These are phyloP conservation scores for Etheostoma cragini DNA, from an alignment of 2,113 vertebrate species.

Conservation along the genomic window DNA sequence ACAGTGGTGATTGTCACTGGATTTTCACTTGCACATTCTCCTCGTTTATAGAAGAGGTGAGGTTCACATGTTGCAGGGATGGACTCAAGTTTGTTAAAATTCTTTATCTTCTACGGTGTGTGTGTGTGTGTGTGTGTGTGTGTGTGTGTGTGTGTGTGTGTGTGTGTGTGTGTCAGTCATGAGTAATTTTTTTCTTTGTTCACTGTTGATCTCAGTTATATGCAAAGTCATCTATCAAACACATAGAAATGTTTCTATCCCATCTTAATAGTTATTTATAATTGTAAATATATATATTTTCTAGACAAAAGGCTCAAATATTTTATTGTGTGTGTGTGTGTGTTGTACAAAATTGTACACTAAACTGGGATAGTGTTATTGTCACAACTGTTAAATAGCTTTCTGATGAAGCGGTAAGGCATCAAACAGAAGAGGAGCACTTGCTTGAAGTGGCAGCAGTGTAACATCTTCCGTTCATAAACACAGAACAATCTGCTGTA, in stretches of 20 bases:
- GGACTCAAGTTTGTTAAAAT: slow-evolving; percentile 56
- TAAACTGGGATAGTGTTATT: slow-evolving; percentile 6
- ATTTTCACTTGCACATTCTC: slow-evolving; percentile 64
- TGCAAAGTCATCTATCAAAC: slow-evolving; percentile 62
- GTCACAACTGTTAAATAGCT: slow-evolving; percentile 11
- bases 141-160: slow-evolving; percentile 45
- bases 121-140: slow-evolving; percentile 18
- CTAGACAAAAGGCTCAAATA: slow-evolving; percentile 56
- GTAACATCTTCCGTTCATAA: slow-evolving; percentile 33
- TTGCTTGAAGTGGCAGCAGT: slow-evolving; percentile 4
- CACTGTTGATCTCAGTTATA: slow-evolving; percentile 39
- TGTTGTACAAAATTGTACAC: slow-evolving; percentile 1
- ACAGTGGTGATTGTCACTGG: slow-evolving; percentile 38
- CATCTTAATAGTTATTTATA: slow-evolving; percentile 75
- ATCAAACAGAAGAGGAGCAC: slow-evolving; percentile 28
- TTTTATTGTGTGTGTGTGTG: slow-evolving; percentile 35
- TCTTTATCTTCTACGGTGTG: slow-evolving; percentile 31
- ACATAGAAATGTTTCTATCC: slow-evolving; percentile 66
- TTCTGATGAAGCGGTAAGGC: slow-evolving; percentile 18
- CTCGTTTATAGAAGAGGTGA: slow-evolving; percentile 53
- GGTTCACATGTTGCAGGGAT: slow-evolving; percentile 42
- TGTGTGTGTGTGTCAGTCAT: slow-evolving; percentile 40
- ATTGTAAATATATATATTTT: slow-evolving; percentile 77
- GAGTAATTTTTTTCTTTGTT: slow-evolving; percentile 26
- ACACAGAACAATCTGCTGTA: slow-evolving; percentile 21